Evolutionary conservation across 2,113 vertebrate species (phyloP).

Genomic region (Phalacrocorax pelagicus): DNA sequence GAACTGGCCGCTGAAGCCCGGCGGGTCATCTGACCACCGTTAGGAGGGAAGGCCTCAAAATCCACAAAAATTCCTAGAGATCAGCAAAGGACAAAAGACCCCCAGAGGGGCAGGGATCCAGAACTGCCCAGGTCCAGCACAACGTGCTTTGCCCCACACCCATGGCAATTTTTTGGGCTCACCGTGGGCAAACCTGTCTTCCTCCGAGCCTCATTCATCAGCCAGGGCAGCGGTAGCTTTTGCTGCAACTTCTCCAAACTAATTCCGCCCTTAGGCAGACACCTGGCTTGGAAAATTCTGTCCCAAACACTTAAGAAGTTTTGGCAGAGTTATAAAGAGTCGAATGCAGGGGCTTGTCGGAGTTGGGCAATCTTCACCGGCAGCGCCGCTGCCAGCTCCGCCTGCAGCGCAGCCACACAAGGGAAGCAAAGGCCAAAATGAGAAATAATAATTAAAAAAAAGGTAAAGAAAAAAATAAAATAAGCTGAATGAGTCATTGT

Average conservation of each 20-base stretch:
- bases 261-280: not conserved
- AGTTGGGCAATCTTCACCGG: not conserved
- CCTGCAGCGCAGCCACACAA: not conserved
- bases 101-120: not conserved
- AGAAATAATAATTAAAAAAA: not conserved
- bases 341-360: not conserved
- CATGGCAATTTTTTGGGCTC: not conserved
- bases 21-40: fast-evolving
- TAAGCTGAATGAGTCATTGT: constrained; percentile 28
- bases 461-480: not conserved
- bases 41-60: not conserved
- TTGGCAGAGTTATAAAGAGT: not conserved
- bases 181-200: fast-evolving
- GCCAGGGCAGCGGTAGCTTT: not conserved
- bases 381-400: fast-evolving
- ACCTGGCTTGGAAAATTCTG: constrained; percentile 6
- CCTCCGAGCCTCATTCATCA: not conserved
- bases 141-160: fast-evolving
- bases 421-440: not conserved
- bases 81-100: not conserved
- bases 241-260: not conserved
- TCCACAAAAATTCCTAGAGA: not conserved
- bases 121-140: fast-evolving
- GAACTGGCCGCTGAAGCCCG: fast-evolving
- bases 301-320: not conserved